A percentile compares a stretch with the other conserved stretches of the same genome.
Conservation (phyloP, 2,113 vertebrate genomes). For the Blennius ocellaris region DNA sequence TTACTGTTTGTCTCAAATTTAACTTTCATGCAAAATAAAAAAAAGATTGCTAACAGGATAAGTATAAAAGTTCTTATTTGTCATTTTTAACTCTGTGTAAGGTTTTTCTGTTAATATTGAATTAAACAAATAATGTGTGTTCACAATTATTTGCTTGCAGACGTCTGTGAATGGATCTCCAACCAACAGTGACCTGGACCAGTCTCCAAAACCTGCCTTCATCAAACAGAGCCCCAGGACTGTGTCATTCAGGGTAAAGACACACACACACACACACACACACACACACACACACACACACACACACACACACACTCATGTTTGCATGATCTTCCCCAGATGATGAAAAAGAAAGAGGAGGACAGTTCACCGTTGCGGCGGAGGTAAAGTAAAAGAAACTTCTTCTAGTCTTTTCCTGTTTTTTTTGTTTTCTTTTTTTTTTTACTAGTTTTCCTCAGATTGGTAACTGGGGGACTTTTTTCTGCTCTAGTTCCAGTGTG, state of each 20-base stretch:
- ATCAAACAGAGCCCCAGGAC: conserved; percentile 87
- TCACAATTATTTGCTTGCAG: conserved; percentile 43
- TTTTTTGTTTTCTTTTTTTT: not conserved
- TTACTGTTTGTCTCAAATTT: too few species aligned
- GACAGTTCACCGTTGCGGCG: conserved; percentile 73
- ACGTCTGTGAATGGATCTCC: conserved; percentile 46
- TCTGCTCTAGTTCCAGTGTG: conserved; percentile 77
- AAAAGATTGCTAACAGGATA: too few species aligned
- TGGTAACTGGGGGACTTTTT: not conserved
- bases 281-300: conserved; percentile 8
- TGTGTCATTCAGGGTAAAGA: conserved; percentile 90
- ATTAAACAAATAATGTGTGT: too few species aligned
- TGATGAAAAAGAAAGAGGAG: conserved; percentile 80
- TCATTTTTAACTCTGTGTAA: too few species aligned
- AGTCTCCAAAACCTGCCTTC: conserved; percentile 82
- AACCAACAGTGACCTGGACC: conserved; percentile 44
- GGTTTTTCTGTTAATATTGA: too few species aligned
- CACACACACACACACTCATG: not conserved
- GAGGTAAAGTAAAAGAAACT: conserved; percentile 63
- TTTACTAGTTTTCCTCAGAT: not conserved
- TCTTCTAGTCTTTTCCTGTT: not conserved
- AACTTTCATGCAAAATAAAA: too few species aligned
- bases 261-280: conserved; percentile 13
- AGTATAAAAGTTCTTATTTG: too few species aligned
- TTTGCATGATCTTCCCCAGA: conserved; percentile 48